Percentiles rank a stretch among this genome's conserved stretches.
Conservation (phyloP, 2,797 vertebrate genomes). For the Aldrovandia affinis region DNA sequence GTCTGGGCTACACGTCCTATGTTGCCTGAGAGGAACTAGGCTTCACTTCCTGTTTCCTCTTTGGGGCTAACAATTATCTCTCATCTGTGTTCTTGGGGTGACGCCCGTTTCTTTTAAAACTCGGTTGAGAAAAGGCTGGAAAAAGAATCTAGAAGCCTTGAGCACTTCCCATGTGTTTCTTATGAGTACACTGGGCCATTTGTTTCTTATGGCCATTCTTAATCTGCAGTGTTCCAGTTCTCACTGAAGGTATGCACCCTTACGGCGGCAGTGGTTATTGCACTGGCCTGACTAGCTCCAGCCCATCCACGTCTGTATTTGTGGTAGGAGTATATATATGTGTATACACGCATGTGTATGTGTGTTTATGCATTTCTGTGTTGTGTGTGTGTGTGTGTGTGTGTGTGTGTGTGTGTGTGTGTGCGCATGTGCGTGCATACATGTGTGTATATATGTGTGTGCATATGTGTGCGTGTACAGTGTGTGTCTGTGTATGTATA, state of each 20-base stretch:
- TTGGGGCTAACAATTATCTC: constrained; percentile 59
- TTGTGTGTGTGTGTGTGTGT: constrained; percentile 15
- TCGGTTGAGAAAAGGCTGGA: constrained; percentile 33
- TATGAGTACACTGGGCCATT: constrained; percentile 33
- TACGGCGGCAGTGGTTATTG: neutral
- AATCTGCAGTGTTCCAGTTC: neutral
- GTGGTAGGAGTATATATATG: constrained; percentile 7
- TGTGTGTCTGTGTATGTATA: no score
- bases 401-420: neutral
- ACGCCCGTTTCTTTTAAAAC: constrained; percentile 73
- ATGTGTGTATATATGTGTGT: neutral
- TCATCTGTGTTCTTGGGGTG: constrained; percentile 55
- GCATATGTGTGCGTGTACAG: neutral
- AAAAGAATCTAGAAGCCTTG: neutral
- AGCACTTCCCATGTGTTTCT: constrained; percentile 13
- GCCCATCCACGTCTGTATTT: neutral
- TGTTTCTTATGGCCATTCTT: no score
- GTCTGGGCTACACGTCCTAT: constrained; percentile 82
- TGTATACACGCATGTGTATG: neutral
- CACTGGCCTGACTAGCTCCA: neutral
- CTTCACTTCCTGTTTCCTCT: constrained; percentile 80
- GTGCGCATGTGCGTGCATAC: neutral
- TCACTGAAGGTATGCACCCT: neutral
- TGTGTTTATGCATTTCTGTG: no score
- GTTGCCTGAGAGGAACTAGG: constrained; percentile 72